Percentiles rank a stretch among this genome's conserved stretches.
These are phyloP conservation scores for Plutella xylostella DNA, from an alignment of 2,888 invertebrate species.

Conservation along the genomic window DNA sequence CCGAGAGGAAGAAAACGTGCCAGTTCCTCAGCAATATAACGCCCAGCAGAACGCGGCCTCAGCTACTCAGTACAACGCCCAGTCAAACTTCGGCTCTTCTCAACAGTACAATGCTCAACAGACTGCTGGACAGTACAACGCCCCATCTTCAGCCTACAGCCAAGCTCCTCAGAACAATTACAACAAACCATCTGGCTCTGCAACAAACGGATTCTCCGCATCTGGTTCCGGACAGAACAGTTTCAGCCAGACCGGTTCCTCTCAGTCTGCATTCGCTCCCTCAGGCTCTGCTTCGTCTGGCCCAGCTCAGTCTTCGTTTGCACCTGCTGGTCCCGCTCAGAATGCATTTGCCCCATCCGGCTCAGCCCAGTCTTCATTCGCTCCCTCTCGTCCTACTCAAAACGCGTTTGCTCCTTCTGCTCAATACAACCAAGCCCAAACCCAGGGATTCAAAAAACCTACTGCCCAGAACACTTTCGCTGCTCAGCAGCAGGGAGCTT, in stretches of 20 bases:
- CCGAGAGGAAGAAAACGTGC: conserved; percentile 41
- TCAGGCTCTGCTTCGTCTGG: background rate
- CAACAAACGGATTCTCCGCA: background rate
- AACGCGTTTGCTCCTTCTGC: background rate
- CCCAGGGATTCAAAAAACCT: background rate
- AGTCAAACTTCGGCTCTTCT: conserved; percentile 16
- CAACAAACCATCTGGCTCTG: background rate
- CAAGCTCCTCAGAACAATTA: background rate
- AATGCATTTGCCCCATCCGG: background rate
- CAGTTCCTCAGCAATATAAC: conserved; percentile 2
- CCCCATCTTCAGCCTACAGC: background rate
- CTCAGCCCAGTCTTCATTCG: background rate
- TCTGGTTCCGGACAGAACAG: too few relatives aligned
- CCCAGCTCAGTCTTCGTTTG: too few relatives aligned
- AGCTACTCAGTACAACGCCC: background rate
- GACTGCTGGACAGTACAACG: conserved; percentile 24
- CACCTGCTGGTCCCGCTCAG: background rate
- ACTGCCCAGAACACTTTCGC: background rate
- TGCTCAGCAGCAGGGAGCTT: background rate
- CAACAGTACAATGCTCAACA: conserved; percentile 24
- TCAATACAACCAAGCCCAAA: background rate
- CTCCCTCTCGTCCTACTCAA: background rate
- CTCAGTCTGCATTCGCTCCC: background rate
- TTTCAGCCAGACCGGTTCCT: too few relatives aligned
- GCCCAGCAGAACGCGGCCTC: background rate